phyloP scores from a whole-genome alignment of 2,888 invertebrate genomes.

The Ellobium chinense region DNA sequence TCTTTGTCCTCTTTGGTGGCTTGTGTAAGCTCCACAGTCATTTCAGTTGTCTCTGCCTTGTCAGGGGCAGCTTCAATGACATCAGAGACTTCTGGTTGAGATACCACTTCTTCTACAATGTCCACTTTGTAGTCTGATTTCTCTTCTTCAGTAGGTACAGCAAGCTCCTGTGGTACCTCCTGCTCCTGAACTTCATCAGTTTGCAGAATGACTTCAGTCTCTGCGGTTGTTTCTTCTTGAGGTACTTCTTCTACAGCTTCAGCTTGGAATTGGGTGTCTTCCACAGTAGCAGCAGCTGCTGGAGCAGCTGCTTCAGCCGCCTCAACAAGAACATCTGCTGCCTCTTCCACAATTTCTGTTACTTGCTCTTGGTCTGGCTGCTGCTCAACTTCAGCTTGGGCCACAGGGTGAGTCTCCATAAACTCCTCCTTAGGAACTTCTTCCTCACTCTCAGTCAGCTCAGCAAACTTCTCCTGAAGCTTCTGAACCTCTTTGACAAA shows the following conservation, averaged over 20 bases:
- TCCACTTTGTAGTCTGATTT: slow-evolving; percentile 48
- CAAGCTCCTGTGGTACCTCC: slow-evolving; percentile 31
- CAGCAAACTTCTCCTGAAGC: slow-evolving; percentile 55
- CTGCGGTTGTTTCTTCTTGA: slow-evolving; percentile 46
- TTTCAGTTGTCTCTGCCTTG: slow-evolving; percentile 45
- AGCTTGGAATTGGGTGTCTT: slow-evolving; percentile 51
- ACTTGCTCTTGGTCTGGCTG: slow-evolving; percentile 49
- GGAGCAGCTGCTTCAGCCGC: slow-evolving; percentile 32
- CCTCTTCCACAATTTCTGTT: slow-evolving; percentile 40
- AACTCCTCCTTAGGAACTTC: slow-evolving; percentile 44
- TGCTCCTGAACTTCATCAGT: slow-evolving; percentile 46
- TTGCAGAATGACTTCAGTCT: slow-evolving; percentile 40
- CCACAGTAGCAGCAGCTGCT: slow-evolving; percentile 39
- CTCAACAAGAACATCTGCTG: slow-evolving; percentile 35
- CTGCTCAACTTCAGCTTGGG: slow-evolving; percentile 49
- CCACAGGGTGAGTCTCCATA: slow-evolving; percentile 39
- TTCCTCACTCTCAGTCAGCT: slow-evolving; percentile 53
- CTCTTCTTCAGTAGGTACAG: slow-evolving; percentile 35
- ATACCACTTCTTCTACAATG: slow-evolving; percentile 41
- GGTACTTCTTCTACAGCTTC: slow-evolving; percentile 44
- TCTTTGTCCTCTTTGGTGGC: slow-evolving; percentile 51
- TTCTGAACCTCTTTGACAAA: slow-evolving; percentile 68
- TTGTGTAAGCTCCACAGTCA: slow-evolving; percentile 46
- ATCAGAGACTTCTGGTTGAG: slow-evolving; percentile 43
- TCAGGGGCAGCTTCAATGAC: slow-evolving; percentile 44